Evolutionary conservation across 2,113 vertebrate genomes (phyloP).

Genomic region (Uria aalge): DNA sequence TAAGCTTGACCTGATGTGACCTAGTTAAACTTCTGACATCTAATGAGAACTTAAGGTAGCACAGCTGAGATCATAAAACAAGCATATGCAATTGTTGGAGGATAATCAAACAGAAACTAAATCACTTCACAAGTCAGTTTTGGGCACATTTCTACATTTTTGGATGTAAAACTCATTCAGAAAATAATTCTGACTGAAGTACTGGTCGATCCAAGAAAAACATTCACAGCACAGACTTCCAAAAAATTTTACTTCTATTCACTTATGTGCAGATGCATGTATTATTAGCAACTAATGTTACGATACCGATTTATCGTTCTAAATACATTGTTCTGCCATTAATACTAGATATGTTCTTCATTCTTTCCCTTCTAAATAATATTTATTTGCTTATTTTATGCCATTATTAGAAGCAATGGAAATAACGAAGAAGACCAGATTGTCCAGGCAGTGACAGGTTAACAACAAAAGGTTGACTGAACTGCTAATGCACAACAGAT

Average conservation of each 20-base stretch:
- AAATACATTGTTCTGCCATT: neutral
- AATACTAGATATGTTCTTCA: neutral
- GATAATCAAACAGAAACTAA: conserved; percentile 37
- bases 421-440: neutral
- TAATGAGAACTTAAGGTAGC: conserved; percentile 43
- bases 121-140: conserved; percentile 41
- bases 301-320: neutral
- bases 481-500: neutral
- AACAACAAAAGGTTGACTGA: neutral
- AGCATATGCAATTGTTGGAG: conserved; percentile 27
- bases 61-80: conserved; percentile 45
- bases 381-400: neutral
- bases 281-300: neutral
- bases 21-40: conserved; percentile 35
- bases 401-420: neutral
- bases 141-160: conserved; percentile 38
- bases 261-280: neutral
- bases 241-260: neutral
- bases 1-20: conserved; percentile 34
- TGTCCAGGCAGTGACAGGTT: neutral
- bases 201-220: conserved; percentile 35
- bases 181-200: conserved; percentile 47
- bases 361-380: neutral
- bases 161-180: conserved; percentile 54
- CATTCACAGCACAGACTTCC: neutral